These are phyloP conservation scores for Apis cerana DNA, from an alignment of 1,140 invertebrate genomes.

Conservation along the genomic window DNA sequence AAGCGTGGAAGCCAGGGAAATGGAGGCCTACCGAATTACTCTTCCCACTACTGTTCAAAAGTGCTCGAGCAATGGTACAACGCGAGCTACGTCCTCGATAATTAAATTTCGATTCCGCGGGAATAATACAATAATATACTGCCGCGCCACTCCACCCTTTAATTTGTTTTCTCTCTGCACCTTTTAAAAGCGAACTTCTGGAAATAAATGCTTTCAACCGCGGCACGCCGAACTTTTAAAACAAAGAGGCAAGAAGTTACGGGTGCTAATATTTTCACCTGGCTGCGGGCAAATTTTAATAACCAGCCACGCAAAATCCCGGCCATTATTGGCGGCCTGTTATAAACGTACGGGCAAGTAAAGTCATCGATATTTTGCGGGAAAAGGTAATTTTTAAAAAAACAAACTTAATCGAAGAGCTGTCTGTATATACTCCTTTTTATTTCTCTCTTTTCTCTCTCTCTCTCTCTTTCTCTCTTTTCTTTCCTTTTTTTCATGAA, in stretches of 20 bases:
- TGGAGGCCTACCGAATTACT: background rate
- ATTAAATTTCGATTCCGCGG: background rate
- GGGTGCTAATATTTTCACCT: background rate
- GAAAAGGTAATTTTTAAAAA: background rate
- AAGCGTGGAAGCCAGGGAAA: background rate
- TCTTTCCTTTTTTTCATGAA: background rate
- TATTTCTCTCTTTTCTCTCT: background rate
- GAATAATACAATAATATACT: background rate
- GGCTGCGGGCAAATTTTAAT: background rate
- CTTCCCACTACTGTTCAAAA: background rate
- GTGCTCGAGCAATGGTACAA: background rate
- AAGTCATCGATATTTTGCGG: background rate
- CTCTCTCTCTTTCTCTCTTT: background rate
- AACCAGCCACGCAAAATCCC: conserved; percentile 5
- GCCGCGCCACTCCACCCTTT: background rate
- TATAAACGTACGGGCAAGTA: background rate
- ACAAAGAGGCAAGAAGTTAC: background rate
- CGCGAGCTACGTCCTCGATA: too few relatives aligned
- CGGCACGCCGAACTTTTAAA: background rate
- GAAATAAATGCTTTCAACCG: background rate
- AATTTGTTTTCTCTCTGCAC: too few relatives aligned
- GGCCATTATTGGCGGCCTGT: background rate
- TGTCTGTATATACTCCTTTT: too few relatives aligned
- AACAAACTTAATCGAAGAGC: background rate
- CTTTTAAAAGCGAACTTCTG: background rate